Conservation (phyloP, 2,797 vertebrate genomes). For the Helarctos malayanus region DNA sequence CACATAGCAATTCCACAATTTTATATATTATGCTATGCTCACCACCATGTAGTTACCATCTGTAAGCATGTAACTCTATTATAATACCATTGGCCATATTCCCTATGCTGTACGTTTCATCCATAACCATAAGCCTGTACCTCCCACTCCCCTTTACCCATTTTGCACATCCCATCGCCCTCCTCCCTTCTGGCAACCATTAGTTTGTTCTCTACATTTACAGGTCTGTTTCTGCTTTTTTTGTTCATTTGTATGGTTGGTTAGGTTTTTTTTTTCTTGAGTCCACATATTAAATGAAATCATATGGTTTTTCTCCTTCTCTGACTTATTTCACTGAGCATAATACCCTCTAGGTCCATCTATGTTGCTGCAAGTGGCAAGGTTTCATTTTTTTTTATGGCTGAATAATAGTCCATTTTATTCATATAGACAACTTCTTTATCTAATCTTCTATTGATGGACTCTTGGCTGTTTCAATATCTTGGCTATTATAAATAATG, state of each 20-base stretch:
- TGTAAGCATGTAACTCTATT: background rate
- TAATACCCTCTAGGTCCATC: background rate
- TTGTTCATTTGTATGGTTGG: background rate
- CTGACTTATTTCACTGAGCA: background rate
- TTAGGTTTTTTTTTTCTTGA: background rate
- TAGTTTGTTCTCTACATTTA: background rate
- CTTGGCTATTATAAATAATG: background rate
- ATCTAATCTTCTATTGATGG: background rate
- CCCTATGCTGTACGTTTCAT: background rate
- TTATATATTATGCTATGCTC: background rate
- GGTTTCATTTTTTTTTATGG: background rate
- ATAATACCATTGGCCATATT: background rate
- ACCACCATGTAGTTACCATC: background rate
- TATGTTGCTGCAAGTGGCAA: background rate
- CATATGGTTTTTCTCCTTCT: background rate
- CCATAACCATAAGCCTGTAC: background rate
- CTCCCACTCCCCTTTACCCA: background rate
- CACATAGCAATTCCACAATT: background rate
- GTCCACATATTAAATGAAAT: background rate
- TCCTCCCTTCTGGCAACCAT: background rate
- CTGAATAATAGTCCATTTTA: background rate
- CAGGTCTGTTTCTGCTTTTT: background rate
- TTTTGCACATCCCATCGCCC: background rate
- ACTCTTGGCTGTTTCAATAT: background rate
- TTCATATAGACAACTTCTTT: background rate